Base-by-base conservation (phyloP, 2,888 invertebrate genomes). In the Lepidochrysops patricia region DNA sequence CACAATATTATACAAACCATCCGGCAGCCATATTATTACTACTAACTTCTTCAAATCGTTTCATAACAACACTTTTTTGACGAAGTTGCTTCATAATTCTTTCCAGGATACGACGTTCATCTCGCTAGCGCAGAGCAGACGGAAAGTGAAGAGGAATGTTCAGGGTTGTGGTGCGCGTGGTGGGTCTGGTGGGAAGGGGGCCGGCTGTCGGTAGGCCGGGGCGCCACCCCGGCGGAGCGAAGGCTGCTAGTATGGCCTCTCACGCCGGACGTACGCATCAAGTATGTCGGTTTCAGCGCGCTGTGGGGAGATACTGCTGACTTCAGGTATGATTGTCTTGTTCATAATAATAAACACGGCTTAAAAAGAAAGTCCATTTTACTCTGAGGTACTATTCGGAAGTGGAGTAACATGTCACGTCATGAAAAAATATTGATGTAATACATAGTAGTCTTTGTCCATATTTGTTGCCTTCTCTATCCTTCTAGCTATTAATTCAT, bases 181-280 rank as follows among this genome's bases (percentile, higher is more conserved):
- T 93, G 93, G 93, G 87, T 93, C n/a, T 91, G 91, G 76, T 93
- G 93, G 93, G 92, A 92, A 62, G 90, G 90, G 0, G 91, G 91
- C 0, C 76, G 86, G 7, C 75, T 93, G 13, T 83, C 90, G 0
- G 90, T 92, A 12, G 93, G 93, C 0, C 76, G 84, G 2, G 93
- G 93, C 0, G 90, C 92, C 0, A 80, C 85, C 0, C 90, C 91
- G 0, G 82, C 90, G 0, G 91, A 91, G 66, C 77, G 90, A 23
- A 82, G 91, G 3, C 78, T 93, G 7, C 77, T 93, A 4, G 90
- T 90, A 4, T 92, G 92, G 92, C 90, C 90, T 0, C 80, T 92
- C 66, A 91, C 92, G 50, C 77, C 84, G 52, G 91, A 91, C 57
- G 89, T 91, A 81, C 90, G 90, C 71, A 90, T 93, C 50, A 90